phyloP scores from a whole-genome alignment of 2,113 vertebrate species.

The Aegotheles bennettii region DNA sequence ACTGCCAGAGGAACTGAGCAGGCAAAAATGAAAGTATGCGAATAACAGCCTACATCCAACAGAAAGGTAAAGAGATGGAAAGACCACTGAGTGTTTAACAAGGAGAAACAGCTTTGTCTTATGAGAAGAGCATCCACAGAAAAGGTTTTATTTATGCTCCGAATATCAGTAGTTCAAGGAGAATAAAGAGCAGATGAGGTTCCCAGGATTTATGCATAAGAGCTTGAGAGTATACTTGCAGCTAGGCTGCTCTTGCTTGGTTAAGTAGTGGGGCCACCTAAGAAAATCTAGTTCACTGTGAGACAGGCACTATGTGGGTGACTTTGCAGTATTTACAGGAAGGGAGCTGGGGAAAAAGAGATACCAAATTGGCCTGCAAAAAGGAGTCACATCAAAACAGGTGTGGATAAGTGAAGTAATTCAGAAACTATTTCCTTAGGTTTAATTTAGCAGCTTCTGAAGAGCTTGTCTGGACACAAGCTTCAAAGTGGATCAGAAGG shows the following conservation, averaged over 20 bases:
- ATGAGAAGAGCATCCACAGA: background rate
- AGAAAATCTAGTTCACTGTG: background rate
- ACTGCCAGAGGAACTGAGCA: background rate
- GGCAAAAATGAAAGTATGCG: background rate
- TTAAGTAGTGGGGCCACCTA: background rate
- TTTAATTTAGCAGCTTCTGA: background rate
- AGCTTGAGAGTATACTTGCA: background rate
- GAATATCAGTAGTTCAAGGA: background rate
- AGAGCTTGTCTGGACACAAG: conserved; percentile 6
- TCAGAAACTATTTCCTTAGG: background rate
- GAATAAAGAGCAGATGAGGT: background rate
- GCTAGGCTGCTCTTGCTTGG: background rate
- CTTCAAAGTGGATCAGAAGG: background rate
- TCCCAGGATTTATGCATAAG: background rate
- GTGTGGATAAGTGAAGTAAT: background rate
- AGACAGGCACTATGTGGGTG: background rate
- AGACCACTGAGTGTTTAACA: background rate
- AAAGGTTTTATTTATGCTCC: background rate
- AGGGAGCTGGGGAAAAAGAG: background rate
- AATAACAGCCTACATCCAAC: background rate
- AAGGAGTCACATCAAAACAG: background rate
- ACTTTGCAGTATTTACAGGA: background rate
- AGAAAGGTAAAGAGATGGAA: background rate
- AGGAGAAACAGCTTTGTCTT: background rate
- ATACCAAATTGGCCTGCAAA: background rate